Conservation (phyloP, 2,113 vertebrate genomes). For the Regulus satrapa region DNA sequence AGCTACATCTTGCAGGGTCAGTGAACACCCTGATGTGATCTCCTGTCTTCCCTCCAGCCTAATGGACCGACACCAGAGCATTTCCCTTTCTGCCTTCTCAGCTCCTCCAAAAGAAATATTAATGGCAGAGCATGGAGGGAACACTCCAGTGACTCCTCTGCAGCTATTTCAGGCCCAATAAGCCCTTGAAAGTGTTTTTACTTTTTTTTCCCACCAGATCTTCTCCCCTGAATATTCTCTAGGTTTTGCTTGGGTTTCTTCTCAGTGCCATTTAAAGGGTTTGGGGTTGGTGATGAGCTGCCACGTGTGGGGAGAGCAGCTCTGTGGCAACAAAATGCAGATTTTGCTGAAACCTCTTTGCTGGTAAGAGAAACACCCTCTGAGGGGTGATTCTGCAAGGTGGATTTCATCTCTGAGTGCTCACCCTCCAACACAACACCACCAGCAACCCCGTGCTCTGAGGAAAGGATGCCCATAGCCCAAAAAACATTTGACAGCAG, state of each 20-base stretch:
- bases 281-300: neutral
- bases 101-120: slow-evolving; percentile 10
- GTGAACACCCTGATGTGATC: neutral
- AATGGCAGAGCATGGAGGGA: neutral
- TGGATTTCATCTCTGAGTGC: fast-evolving
- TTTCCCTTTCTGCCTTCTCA: slow-evolving; percentile 20
- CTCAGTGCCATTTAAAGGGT: neutral
- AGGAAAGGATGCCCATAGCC: neutral
- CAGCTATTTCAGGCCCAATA: neutral
- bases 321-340: neutral
- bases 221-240: neutral
- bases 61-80: neutral
- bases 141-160: neutral
- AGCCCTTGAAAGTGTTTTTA: neutral
- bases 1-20: neutral
- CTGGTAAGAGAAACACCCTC: neutral
- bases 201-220: neutral
- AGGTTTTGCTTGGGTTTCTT: neutral
- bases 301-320: neutral
- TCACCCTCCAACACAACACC: neutral
- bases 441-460: neutral
- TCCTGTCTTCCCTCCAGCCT: neutral
- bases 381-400: neutral
- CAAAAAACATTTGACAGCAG: fast-evolving
- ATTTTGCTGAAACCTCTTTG: neutral